Evolutionary conservation across 2,113 vertebrate species (phyloP).

Genomic region (Pavo muticus): DNA sequence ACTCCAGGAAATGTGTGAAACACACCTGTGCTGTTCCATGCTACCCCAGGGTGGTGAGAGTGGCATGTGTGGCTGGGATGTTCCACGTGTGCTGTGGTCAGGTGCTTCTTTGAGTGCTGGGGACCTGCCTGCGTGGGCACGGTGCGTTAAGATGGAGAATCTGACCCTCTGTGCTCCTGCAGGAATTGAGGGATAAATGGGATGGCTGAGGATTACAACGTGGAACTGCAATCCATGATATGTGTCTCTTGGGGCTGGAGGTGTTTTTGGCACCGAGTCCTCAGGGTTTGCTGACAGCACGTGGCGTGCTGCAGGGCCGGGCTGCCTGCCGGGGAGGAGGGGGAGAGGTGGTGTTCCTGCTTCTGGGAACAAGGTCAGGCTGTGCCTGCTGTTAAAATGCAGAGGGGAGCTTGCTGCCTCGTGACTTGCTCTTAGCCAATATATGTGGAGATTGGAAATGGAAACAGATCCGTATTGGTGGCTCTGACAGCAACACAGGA

Average conservation of each 20-base stretch:
- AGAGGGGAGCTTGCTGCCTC: constrained; percentile 51
- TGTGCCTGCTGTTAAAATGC: constrained; percentile 57
- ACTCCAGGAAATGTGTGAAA: neutral
- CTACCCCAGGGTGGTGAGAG: accelerated
- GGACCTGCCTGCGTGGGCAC: accelerated
- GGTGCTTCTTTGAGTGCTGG: neutral
- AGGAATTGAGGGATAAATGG: neutral
- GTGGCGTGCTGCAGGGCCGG: neutral
- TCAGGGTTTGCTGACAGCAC: neutral
- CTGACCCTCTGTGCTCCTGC: neutral
- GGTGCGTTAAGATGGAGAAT: neutral
- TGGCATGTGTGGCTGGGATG: neutral
- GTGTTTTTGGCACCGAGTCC: constrained; percentile 12
- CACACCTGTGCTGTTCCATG: neutral
- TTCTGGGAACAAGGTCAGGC: constrained; percentile 64
- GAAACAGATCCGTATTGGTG: constrained; percentile 70
- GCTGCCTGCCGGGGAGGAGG: neutral
- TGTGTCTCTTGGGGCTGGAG: constrained; percentile 8
- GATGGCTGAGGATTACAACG: neutral
- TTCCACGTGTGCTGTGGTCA: accelerated
- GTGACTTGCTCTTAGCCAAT: constrained; percentile 55
- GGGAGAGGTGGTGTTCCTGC: neutral
- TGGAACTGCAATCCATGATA: neutral
- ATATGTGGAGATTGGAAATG: constrained; percentile 46
- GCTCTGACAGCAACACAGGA: constrained; percentile 61